phyloP scores from a whole-genome alignment of 2,797 vertebrate species.

The Trichosurus vulpecula region DNA sequence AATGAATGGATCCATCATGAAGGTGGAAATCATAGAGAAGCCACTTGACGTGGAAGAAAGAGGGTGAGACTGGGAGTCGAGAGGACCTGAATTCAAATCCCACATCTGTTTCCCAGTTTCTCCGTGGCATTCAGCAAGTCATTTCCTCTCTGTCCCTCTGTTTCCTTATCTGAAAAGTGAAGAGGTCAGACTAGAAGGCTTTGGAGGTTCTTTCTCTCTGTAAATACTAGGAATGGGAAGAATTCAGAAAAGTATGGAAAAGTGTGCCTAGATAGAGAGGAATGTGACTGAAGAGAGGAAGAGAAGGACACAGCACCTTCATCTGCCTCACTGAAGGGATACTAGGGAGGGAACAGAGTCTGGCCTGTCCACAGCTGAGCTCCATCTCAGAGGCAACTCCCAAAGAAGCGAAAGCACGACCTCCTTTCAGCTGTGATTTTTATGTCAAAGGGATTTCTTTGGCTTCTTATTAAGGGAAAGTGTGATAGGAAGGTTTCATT shows the following conservation, averaged over 20 bases:
- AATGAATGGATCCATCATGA: neutral
- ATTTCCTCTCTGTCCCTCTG: neutral
- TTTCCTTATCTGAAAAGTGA: neutral
- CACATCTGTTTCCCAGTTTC: neutral
- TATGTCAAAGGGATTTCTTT: neutral
- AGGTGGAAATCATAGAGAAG: neutral
- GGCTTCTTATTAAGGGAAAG: neutral
- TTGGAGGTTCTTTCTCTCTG: neutral
- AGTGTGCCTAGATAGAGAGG: neutral
- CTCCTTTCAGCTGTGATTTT: neutral
- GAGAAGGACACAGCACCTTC: neutral
- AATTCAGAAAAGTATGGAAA: neutral
- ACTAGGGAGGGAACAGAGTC: neutral
- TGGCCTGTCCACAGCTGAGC: neutral
- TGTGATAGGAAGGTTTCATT: neutral
- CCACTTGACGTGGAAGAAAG: neutral
- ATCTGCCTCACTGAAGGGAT: neutral
- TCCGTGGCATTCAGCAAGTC: neutral
- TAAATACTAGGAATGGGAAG: neutral
- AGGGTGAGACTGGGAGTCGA: neutral
- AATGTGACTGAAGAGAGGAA: neutral
- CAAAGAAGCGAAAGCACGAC: neutral
- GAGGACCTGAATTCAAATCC: neutral
- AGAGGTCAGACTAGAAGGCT: neutral
- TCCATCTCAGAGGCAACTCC: neutral